A percentile compares a stretch with the other conserved stretches of the same genome.
Conservation (phyloP, 1,140 invertebrate species). For the Saccostrea echinata region DNA sequence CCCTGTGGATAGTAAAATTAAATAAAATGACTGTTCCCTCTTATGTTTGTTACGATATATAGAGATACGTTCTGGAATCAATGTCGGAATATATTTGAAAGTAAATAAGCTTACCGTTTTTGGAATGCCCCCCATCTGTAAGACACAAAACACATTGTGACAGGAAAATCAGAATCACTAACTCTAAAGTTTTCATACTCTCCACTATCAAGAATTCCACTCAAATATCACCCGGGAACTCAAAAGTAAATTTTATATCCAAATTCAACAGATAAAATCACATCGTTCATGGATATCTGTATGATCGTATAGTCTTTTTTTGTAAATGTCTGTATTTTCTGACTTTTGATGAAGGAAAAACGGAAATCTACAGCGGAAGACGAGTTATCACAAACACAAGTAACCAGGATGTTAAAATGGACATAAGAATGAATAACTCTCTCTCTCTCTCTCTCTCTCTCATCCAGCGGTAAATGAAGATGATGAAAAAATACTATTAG, state of each 20-base stretch:
- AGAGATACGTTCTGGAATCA: too few species aligned
- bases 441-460: constrained; percentile 36
- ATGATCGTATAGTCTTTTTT: neutral
- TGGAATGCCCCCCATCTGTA: neutral
- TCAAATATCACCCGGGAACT: neutral
- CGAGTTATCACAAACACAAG: neutral
- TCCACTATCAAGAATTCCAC: neutral
- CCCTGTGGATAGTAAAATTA: too few species aligned
- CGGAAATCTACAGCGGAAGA: constrained; percentile 1
- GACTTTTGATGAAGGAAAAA: neutral
- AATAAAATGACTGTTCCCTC: too few species aligned
- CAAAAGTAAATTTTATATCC: neutral
- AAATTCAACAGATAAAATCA: neutral
- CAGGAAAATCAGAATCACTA: neutral
- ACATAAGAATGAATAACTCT: constrained; percentile 12
- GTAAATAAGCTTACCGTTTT: neutral
- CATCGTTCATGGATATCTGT: neutral
- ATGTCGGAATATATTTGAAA: too few species aligned
- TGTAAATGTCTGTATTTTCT: neutral
- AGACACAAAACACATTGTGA: neutral
- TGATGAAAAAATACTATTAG: too few species aligned
- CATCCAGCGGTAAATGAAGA: neutral
- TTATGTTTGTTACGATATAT: too few species aligned
- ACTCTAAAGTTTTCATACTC: neutral
- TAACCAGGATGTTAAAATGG: constrained; percentile 23